Base-by-base conservation (phyloP, 1,140 invertebrate species). In the Temnothorax curvispinosus region DNA sequence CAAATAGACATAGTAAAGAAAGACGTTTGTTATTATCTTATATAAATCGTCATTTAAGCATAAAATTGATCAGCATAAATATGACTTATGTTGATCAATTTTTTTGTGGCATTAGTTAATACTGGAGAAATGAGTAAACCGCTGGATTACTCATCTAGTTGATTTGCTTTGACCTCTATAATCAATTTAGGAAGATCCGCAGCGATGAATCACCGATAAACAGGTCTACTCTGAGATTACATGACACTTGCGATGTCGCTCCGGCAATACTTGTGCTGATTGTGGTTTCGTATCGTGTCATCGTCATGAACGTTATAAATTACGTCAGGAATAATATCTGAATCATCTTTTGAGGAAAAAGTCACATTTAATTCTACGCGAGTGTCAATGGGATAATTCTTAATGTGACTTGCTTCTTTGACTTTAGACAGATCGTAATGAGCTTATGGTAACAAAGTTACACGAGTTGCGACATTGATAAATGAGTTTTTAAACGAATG, bases 151-250 rank as follows among this genome's bases (percentile, higher is more conserved):
- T 85, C 65, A 27, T 13, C 62, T 32, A 64, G 52, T 41, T 9
- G 62, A 76, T 27, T 87, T 54, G 5, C 38, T 52, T 41, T 21
- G 64, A 69, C 52, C 52, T 88, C 65, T 88, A 67, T 74, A 69
- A 65, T 35, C 77, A 50, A 78, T 77, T 56, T 7, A 56, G 15
- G 6, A 52, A 47, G 27, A 56, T 32, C 4, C 15, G 21, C n/a
- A 71, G n/a, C 69, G 38, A 76, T 89, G 87, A 89, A 82, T 89
- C 87, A 82, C 47, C 77, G 87, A 89, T 89, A 86, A 82, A 72
- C 54, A 18, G 27, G 11, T 41, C 41, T 86, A 38, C 52, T 81
- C 11, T 13, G 52, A 41, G 76, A 88, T 88, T 89, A 81, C 52
- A 27, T 21, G 32, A 18, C 21, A 27, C 13, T n/a, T 21, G 41